A percentile compares a stretch with the other conserved stretches of the same genome.
phyloP scores from a whole-genome alignment of 2,888 invertebrate genomes.

The Brassicogethes aeneus region DNA sequence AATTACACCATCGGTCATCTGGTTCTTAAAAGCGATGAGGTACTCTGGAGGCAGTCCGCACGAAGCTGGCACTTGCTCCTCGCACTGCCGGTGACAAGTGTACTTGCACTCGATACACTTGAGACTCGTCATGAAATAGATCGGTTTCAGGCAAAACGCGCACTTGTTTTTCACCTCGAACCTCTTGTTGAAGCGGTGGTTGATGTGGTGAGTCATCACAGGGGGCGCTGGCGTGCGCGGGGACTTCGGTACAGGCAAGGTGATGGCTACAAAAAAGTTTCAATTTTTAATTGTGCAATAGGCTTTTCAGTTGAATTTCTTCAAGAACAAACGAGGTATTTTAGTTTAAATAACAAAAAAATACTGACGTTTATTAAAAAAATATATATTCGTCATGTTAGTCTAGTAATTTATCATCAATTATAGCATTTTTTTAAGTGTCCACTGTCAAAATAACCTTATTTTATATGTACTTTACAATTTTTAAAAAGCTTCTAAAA shows the following conservation, averaged over 20 bases:
- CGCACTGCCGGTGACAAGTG: conserved; percentile 81
- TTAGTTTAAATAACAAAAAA: background rate
- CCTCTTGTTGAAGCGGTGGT: conserved; percentile 82
- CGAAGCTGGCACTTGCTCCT: conserved; percentile 83
- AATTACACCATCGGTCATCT: conserved; percentile 45
- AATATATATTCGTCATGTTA: no score
- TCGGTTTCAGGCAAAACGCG: conserved; percentile 65
- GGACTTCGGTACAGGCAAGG: conserved; percentile 53
- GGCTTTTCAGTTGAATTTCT: no score
- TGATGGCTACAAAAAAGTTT: conserved; percentile 33
- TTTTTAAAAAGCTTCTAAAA: no score
- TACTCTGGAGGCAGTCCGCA: conserved; percentile 85
- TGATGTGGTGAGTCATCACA: conserved; percentile 83
- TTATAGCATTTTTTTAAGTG: no score
- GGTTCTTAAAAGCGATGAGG: conserved; percentile 72
- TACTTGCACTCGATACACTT: conserved; percentile 95
- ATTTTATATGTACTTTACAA: no score
- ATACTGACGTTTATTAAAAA: no score
- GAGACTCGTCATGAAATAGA: conserved; percentile 60
- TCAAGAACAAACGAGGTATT: conserved; percentile 2
- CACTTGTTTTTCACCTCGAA: conserved; percentile 85
- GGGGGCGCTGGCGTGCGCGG: conserved; percentile 40
- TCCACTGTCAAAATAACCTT: no score
- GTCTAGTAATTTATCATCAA: no score
- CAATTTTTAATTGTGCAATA: background rate